Evolutionary conservation across 1,140 invertebrate genomes (phyloP).

Genomic region (Elysia chlorotica): DNA sequence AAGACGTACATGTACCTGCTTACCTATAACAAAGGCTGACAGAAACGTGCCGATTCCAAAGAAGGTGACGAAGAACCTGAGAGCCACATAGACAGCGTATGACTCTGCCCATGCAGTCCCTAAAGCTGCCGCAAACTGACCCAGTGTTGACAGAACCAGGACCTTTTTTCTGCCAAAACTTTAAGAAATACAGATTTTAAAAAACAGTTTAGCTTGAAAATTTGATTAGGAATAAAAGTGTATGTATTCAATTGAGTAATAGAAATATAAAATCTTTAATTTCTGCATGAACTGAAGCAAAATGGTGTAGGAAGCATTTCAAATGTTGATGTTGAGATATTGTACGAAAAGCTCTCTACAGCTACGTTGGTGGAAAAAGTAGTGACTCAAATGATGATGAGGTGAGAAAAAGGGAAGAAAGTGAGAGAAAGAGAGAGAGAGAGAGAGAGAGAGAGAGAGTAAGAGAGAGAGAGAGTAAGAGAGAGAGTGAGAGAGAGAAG

Average conservation of each 20-base stretch:
- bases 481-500: neutral
- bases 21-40: slow-evolving; percentile 13
- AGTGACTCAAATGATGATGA: no score
- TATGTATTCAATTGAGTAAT: neutral
- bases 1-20: no score
- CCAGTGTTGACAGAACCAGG: neutral
- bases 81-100: slow-evolving; percentile 4
- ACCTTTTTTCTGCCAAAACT: slow-evolving; percentile 18
- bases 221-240: neutral
- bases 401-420: no score
- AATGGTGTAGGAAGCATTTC: no score
- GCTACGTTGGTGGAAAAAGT: no score
- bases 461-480: neutral
- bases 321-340: no score
- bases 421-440: neutral
- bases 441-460: neutral
- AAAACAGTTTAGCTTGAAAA: neutral
- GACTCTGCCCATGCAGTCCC: neutral
- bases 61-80: slow-evolving; percentile 1
- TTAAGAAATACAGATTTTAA: neutral
- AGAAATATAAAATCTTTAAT: neutral
- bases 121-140: neutral
- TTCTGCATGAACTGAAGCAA: no score
- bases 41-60: slow-evolving; percentile 3
- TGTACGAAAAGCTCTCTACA: no score